Percentiles rank a stretch among this genome's conserved stretches.
Conservation (phyloP, 1,140 invertebrate genomes). For the Apis dorsata region DNA sequence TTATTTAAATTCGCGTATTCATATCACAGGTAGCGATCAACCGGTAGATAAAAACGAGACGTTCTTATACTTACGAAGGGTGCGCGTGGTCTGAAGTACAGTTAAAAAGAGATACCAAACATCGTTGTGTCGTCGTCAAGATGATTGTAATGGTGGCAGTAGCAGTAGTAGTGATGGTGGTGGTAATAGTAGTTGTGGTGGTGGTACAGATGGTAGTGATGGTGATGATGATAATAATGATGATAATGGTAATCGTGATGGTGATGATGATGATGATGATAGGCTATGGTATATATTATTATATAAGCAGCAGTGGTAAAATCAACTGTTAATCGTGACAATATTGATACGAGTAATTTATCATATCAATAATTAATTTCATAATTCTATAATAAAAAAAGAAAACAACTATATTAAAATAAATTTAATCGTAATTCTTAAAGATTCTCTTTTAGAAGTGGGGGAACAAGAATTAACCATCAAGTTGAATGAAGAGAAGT, state of each 20-base stretch:
- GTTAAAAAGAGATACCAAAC: constrained; percentile 42
- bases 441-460: too few relatives aligned
- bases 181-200: not conserved
- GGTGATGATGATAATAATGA: not conserved
- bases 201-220: not conserved
- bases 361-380: not conserved
- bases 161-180: constrained; percentile 2
- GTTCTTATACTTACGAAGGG: constrained; percentile 50
- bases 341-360: not conserved
- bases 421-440: too few relatives aligned
- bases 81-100: constrained; percentile 40
- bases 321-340: constrained; percentile 5
- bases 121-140: constrained; percentile 16
- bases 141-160: constrained; percentile 3
- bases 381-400: not conserved
- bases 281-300: not conserved
- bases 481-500: too few relatives aligned
- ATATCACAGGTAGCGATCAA: constrained; percentile 28
- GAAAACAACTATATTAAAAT: too few relatives aligned
- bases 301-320: constrained; percentile 3
- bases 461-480: not conserved
- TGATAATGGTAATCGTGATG: constrained; percentile 1
- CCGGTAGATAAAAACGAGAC: constrained; percentile 19
- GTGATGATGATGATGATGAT: not conserved
- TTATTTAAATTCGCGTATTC: constrained; percentile 10